Conservation (phyloP, 2,113 vertebrate genomes). For the Drymodes brunneopygia region DNA sequence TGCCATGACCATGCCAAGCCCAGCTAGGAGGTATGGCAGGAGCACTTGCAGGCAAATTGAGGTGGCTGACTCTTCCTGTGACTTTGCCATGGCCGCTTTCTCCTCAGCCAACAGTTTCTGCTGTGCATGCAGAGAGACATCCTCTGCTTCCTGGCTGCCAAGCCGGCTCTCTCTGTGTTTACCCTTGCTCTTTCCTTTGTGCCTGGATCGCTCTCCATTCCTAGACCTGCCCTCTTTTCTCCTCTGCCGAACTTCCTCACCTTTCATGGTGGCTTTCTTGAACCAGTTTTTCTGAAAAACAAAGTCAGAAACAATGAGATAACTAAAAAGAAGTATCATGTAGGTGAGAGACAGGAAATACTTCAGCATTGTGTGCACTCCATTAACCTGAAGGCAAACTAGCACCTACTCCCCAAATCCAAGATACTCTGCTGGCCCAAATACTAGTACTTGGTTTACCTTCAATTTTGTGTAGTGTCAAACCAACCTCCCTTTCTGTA, state of each 20-base stretch:
- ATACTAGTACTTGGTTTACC: neutral
- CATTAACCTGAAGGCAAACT: neutral
- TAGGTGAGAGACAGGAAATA: neutral
- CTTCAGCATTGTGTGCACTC: neutral
- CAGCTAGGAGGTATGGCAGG: conserved; percentile 80
- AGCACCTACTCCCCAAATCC: neutral
- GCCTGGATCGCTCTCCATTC: conserved; percentile 66
- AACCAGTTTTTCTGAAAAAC: conserved; percentile 11
- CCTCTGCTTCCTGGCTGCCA: conserved; percentile 58
- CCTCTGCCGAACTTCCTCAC: conserved; percentile 79
- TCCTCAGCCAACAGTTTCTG: conserved; percentile 67
- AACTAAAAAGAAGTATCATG: neutral
- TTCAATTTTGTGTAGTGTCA: neutral
- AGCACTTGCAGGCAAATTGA: conserved; percentile 80
- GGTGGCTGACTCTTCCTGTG: conserved; percentile 73
- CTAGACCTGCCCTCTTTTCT: conserved; percentile 78
- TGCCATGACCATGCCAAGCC: conserved; percentile 84
- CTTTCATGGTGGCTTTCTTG: conserved; percentile 73
- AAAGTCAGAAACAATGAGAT: neutral
- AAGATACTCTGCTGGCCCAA: neutral
- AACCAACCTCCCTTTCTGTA: neutral
- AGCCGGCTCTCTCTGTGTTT: conserved; percentile 59
- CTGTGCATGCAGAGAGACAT: conserved; percentile 24
- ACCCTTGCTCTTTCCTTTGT: conserved; percentile 68
- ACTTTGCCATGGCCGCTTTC: conserved; percentile 66